Conservation (phyloP, 2,113 vertebrate genomes). For the Tichodroma muraria region DNA sequence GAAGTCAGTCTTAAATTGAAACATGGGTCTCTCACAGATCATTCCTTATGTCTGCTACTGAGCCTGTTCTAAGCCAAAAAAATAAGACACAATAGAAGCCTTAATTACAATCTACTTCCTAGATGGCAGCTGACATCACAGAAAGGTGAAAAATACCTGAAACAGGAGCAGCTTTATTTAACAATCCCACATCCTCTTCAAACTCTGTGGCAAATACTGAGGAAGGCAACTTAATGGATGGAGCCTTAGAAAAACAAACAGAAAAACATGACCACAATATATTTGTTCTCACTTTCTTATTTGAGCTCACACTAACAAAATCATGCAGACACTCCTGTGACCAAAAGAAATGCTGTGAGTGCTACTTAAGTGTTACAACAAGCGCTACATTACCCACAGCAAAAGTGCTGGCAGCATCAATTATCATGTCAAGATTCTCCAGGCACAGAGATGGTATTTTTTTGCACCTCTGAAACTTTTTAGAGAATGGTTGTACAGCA, state of each 20-base stretch:
- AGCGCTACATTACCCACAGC: accelerated
- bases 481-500: neutral
- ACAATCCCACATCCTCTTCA: conserved; percentile 91
- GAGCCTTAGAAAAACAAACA: conserved; percentile 63
- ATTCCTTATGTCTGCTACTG: neutral
- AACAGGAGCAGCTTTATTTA: conserved; percentile 97
- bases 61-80: neutral
- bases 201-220: conserved; percentile 97
- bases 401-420: neutral
- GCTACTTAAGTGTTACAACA: neutral
- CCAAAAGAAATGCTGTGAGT: neutral
- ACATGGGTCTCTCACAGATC: accelerated
- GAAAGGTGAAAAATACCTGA: conserved; percentile 75
- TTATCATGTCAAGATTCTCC: neutral
- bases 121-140: neutral
- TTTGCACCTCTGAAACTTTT: neutral
- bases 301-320: neutral
- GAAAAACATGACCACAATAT: neutral
- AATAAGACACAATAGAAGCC: neutral
- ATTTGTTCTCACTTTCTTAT: neutral
- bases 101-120: neutral
- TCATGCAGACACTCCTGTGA: neutral
- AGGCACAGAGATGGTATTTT: neutral
- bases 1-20: neutral
- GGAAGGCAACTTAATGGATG: conserved; percentile 87